Evolutionary conservation across 2,888 invertebrate genomes (phyloP).

Genomic region (Saturnia japonica): DNA sequence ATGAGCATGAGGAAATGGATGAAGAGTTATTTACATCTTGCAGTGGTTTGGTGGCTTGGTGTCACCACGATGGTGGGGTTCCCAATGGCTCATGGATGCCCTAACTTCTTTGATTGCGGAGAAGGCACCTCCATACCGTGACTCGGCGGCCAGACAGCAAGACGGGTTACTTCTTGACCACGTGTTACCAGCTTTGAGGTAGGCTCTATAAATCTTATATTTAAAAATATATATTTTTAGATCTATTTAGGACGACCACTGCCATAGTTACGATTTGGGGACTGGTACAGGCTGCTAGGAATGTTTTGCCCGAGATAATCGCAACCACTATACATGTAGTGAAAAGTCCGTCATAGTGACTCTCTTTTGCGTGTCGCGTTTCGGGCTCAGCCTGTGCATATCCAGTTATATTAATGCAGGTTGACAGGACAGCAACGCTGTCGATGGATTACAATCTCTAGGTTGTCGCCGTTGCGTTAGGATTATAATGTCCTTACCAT

Average conservation of each 20-base stretch:
- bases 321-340: too few relatives aligned
- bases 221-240: background rate
- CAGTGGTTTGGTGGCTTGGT: constrained; percentile 87
- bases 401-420: too few relatives aligned
- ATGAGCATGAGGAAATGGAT: background rate
- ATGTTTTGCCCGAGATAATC: too few relatives aligned
- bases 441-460: too few relatives aligned
- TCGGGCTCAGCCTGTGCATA: too few relatives aligned
- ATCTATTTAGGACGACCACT: background rate
- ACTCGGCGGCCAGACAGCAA: constrained; percentile 46
- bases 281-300: too few relatives aligned
- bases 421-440: too few relatives aligned
- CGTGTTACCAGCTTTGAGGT: constrained; percentile 73
- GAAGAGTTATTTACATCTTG: background rate
- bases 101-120: constrained; percentile 93
- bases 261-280: background rate
- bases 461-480: too few relatives aligned
- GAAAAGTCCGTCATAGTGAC: too few relatives aligned
- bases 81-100: constrained; percentile 95
- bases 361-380: too few relatives aligned
- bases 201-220: constrained; percentile 8
- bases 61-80: constrained; percentile 97
- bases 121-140: constrained; percentile 70
- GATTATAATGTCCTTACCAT: too few relatives aligned
- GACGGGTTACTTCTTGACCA: constrained; percentile 71